Conservation (phyloP, 92 coral and sea anemone species). For the Epizoanthus stellaris region DNA sequence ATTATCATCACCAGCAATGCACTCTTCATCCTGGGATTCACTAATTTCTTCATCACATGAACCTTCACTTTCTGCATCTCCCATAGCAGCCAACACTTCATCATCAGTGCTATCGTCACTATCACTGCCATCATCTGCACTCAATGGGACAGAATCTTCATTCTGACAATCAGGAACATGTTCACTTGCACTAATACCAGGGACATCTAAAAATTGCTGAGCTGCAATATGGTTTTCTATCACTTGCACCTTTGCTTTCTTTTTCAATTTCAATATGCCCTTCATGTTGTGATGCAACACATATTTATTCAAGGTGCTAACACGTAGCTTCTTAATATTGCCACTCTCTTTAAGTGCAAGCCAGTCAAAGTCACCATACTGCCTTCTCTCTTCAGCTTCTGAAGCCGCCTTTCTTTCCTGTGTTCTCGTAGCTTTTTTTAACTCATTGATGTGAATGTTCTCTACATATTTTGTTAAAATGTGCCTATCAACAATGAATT, state of each 20-base stretch:
- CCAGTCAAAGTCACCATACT: slow-evolving; percentile 45
- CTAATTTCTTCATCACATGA: slow-evolving; percentile 12
- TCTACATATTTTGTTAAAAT: slow-evolving; percentile 29
- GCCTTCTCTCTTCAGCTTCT: slow-evolving; percentile 22
- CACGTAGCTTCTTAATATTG: slow-evolving; percentile 31
- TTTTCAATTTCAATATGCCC: slow-evolving; percentile 17
- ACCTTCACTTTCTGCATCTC: slow-evolving; percentile 15
- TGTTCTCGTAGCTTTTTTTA: slow-evolving; percentile 27
- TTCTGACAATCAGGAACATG: background rate
- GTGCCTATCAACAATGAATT: slow-evolving; percentile 36
- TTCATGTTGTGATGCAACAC: slow-evolving; percentile 14
- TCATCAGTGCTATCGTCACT: slow-evolving; percentile 42
- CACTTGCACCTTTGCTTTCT: slow-evolving; percentile 25
- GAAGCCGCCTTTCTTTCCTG: slow-evolving; percentile 37
- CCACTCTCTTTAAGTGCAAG: slow-evolving; percentile 21
- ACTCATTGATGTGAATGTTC: slow-evolving; percentile 31
- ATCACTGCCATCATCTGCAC: slow-evolving; percentile 1
- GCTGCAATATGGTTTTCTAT: slow-evolving; percentile 51
- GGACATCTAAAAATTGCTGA: slow-evolving; percentile 6
- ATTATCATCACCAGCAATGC: slow-evolving; percentile 22
- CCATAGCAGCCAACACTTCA: slow-evolving; percentile 45
- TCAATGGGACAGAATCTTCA: background rate
- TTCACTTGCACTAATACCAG: background rate
- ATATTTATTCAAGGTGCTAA: slow-evolving; percentile 35
- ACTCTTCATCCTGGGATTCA: slow-evolving; percentile 16